These are phyloP conservation scores for Cerastoderma edule DNA, from an alignment of 2,888 invertebrate genomes.

Conservation along the genomic window DNA sequence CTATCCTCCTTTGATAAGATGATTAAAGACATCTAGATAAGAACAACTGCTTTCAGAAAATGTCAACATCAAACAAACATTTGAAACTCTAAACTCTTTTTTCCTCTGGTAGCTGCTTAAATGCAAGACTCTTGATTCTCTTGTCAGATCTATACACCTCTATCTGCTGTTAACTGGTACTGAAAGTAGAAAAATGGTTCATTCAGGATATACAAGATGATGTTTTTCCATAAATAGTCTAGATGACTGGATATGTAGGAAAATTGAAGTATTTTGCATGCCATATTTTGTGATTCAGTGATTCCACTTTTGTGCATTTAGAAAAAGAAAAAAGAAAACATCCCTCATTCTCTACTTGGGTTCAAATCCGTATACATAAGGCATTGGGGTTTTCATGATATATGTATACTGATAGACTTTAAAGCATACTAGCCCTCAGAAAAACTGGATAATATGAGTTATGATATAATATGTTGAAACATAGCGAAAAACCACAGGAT, in stretches of 20 bases:
- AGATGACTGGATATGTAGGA: background rate
- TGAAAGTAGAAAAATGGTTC: background rate
- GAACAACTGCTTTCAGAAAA: background rate
- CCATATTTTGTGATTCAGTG: background rate
- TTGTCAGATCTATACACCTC: background rate
- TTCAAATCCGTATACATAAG: background rate
- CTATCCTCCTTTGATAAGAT: background rate
- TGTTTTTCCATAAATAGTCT: background rate
- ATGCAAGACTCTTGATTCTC: background rate
- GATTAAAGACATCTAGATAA: background rate
- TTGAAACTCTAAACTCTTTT: background rate
- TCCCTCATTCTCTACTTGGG: background rate
- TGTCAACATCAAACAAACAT: background rate
- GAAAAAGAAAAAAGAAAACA: background rate
- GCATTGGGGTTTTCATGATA: background rate
- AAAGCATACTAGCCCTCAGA: background rate
- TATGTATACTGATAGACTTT: background rate
- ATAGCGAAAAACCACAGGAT: no score
- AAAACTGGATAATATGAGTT: background rate
- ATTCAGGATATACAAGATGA: background rate
- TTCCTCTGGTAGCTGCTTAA: background rate
- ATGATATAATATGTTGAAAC: background rate
- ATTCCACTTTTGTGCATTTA: background rate
- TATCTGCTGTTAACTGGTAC: slow-evolving; percentile 8
- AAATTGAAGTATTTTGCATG: no score